These are phyloP conservation scores for Sinocyclocheilus grahami DNA, from an alignment of 2,113 vertebrate species.

Conservation along the genomic window DNA sequence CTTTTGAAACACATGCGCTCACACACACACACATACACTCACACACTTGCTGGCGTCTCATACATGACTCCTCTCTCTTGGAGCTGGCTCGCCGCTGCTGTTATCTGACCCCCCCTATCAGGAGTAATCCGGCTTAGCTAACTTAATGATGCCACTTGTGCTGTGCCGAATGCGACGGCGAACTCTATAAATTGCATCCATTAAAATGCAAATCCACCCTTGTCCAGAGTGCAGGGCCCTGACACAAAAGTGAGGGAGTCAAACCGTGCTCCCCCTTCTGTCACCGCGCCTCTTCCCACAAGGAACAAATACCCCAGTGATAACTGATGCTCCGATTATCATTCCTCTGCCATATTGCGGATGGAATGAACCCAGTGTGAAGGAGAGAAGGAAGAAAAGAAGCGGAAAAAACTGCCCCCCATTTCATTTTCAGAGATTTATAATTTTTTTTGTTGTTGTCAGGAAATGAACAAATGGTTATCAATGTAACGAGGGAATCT, in stretches of 20 bases:
- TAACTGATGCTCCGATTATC: constrained; percentile 95
- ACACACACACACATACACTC: background rate
- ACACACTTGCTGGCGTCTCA: constrained; percentile 65
- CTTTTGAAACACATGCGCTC: background rate
- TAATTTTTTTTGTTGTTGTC: constrained; percentile 92
- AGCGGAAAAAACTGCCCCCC: constrained; percentile 78
- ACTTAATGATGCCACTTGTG: constrained; percentile 99
- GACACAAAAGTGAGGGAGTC: constrained; percentile 80
- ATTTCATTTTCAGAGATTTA: constrained; percentile 87
- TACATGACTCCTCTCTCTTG: constrained; percentile 29
- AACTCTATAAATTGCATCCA: constrained; percentile 99
- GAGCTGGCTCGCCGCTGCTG: constrained; percentile 83
- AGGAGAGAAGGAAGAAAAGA: constrained; percentile 41
- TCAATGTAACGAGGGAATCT: constrained; percentile 91
- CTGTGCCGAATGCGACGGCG: constrained; percentile 88
- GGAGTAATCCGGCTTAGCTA: constrained; percentile 99
- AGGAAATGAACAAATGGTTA: constrained; percentile 99
- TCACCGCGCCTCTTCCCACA: constrained; percentile 65
- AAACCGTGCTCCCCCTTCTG: constrained; percentile 85
- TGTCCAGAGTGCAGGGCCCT: constrained; percentile 65
- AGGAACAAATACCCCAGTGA: constrained; percentile 82
- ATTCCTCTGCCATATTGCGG: constrained; percentile 80
- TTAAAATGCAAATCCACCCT: constrained; percentile 99
- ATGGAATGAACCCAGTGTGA: constrained; percentile 82
- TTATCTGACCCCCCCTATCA: constrained; percentile 96